Evolutionary conservation across 2,888 invertebrate species (phyloP), one percentile per base, ranked within the genome.

Genomic region (Tholera decimalis): DNA sequence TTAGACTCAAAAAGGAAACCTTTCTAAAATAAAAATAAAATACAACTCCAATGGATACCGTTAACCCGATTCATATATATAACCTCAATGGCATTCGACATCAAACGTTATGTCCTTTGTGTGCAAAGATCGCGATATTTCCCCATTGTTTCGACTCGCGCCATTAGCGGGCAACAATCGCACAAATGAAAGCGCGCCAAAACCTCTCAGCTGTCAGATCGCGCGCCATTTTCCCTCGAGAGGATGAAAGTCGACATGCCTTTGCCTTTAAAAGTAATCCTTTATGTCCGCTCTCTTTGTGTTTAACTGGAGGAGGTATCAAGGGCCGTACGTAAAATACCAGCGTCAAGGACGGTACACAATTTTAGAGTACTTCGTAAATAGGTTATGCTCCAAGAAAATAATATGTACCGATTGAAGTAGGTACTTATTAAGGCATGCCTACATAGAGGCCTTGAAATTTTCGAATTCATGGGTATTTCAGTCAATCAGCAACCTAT

Each of bases 81-180:
- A 85, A 83, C 85, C 85, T 85, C 87, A 84, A 87, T 82, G 85
- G 83, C 87, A 88, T 91, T 73, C 85, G 86, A 92, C 92, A 93
- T 93, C 93, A 93, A 94, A 93, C 91, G 91, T 85, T 85, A 87
- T 83, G 73, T 88, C 86, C 93, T 93, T 93, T 94, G 92, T 93
- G 90, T 83, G 80, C 84, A 87, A 85, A 88, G 88, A 87, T 87
- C 85, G 85, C 85, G 81, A 82, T 84, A 84, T 91, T 91, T 90
- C 86, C 87, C 90, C 89, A 93, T 94, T 94, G 93, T 94, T 93
- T 91, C 87, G 87, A 82, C 80, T 83, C 84, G 86, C 86, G 88
- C 93, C 93, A 93, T 94, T 94, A 94, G 88, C 87, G 90, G 90
- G 90, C 90, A 89, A 90, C 92, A 92, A 87, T 91, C 89, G 86